Conservation (phyloP, 2,797 vertebrate genomes). For the Rhinoraja longicauda region DNA sequence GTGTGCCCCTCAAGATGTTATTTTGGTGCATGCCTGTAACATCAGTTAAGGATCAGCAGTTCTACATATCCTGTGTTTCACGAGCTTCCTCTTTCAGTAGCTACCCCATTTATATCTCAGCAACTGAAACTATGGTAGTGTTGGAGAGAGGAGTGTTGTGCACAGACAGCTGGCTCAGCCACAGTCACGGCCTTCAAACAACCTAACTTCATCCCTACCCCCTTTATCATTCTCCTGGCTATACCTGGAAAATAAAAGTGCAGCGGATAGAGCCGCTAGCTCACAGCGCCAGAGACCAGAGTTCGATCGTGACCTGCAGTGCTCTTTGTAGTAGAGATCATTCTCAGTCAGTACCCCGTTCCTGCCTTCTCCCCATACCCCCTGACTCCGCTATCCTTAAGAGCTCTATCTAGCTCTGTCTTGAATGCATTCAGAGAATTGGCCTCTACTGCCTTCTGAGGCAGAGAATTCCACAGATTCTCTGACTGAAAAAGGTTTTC, state of each 20-base stretch:
- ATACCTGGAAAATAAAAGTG: not conserved
- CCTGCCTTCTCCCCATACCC: too few relatives aligned
- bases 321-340: too few relatives aligned
- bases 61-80: constrained; percentile 20
- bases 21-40: not conserved
- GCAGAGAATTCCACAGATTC: too few relatives aligned
- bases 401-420: too few relatives aligned
- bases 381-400: too few relatives aligned
- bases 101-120: constrained; percentile 23
- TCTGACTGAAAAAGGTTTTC: too few relatives aligned
- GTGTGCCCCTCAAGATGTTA: not conserved
- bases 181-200: not conserved
- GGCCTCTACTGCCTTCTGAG: too few relatives aligned
- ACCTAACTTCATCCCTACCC: not conserved
- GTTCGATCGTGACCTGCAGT: too few relatives aligned
- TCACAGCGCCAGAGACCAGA: too few relatives aligned
- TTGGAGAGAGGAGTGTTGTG: not conserved
- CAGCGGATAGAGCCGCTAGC: too few relatives aligned
- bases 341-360: too few relatives aligned
- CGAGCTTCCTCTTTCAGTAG: constrained; percentile 25
- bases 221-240: not conserved
- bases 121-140: constrained; percentile 1
- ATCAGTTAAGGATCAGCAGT: constrained; percentile 34
- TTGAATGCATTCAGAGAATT: too few relatives aligned
- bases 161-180: not conserved